Conservation (phyloP, 1,140 invertebrate genomes). For the Scaptomyza hsui region DNA sequence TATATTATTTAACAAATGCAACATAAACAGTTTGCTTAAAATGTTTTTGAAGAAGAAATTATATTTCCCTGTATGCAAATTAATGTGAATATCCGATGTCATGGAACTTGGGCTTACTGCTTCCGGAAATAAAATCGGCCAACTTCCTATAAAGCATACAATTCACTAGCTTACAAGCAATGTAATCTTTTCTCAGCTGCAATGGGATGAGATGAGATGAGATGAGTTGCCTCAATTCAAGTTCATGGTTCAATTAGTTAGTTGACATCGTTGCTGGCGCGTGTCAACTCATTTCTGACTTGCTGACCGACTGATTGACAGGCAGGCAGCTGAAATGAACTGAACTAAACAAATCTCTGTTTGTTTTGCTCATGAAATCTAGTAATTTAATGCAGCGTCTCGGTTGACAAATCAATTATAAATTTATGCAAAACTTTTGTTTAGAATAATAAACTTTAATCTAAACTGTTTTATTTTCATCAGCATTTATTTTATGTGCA, state of each 20-base stretch:
- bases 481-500: constrained; percentile 12
- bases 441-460: constrained; percentile 16
- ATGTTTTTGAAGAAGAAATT: neutral
- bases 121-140: constrained; percentile 10
- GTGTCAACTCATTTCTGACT: constrained; percentile 16
- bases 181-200: neutral
- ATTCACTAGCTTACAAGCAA: neutral
- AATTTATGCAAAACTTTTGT: constrained; percentile 28
- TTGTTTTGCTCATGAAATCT: constrained; percentile 57
- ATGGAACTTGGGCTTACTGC: neutral
- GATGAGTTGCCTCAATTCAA: constrained; percentile 60
- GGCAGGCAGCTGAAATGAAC: constrained; percentile 39
- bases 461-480: constrained; percentile 17
- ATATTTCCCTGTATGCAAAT: constrained; percentile 12
- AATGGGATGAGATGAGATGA: constrained; percentile 5
- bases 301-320: neutral
- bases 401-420: constrained; percentile 23
- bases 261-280: constrained; percentile 26
- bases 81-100: neutral
- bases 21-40: neutral
- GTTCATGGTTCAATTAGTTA: constrained; percentile 75
- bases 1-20: too few species aligned
- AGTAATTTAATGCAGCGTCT: constrained; percentile 49
- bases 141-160: neutral
- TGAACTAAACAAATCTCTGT: constrained; percentile 59